These are phyloP conservation scores for Saccostrea cuccullata DNA, from an alignment of 1,140 invertebrate species.

Conservation along the genomic window DNA sequence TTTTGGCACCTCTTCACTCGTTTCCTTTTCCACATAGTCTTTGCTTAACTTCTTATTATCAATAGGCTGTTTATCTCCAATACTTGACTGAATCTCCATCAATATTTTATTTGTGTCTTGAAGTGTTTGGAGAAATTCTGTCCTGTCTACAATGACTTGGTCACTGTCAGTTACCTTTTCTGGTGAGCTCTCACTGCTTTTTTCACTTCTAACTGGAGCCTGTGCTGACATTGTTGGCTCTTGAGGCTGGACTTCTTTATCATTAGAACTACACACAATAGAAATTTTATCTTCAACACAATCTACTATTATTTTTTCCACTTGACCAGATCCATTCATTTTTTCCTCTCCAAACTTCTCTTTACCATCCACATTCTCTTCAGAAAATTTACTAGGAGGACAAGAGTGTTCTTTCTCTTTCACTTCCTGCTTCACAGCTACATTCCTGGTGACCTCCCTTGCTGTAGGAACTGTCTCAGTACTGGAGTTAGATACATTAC, in stretches of 20 bases:
- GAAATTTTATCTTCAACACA: background rate
- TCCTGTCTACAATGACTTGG: background rate
- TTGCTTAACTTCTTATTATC: background rate
- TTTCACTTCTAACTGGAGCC: background rate
- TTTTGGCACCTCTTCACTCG: background rate
- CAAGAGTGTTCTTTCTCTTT: background rate
- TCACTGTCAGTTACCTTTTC: background rate
- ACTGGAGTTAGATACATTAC: slow-evolving; percentile 49
- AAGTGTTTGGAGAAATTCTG: slow-evolving; percentile 18
- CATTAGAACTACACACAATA: background rate
- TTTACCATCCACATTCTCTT: background rate
- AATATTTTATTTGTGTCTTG: slow-evolving; percentile 26
- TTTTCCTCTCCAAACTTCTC: background rate
- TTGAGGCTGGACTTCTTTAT: background rate
- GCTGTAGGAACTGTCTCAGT: slow-evolving; percentile 49
- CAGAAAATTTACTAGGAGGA: background rate
- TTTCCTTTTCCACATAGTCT: background rate
- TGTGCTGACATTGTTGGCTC: background rate
- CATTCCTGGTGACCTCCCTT: slow-evolving; percentile 44
- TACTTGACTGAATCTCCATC: slow-evolving; percentile 30
- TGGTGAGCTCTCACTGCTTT: background rate
- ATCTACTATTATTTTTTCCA: background rate
- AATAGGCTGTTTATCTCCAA: background rate
- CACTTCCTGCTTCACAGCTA: background rate
- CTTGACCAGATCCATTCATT: background rate